phyloP scores from a whole-genome alignment of 2,888 invertebrate species.

The Calliphora vomitoria region DNA sequence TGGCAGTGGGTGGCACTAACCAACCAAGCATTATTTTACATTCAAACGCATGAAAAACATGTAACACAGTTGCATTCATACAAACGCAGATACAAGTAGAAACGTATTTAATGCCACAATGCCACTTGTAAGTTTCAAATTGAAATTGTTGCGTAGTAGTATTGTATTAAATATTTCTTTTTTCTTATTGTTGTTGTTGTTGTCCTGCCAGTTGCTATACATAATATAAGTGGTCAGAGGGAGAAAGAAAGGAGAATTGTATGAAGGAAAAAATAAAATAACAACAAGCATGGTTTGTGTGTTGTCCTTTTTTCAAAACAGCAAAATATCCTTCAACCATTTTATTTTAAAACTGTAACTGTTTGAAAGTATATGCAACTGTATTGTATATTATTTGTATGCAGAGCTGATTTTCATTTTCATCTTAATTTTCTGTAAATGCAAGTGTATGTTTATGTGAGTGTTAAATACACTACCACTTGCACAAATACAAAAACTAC shows the following conservation, averaged over 20 bases:
- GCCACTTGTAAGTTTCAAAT: conserved; percentile 65
- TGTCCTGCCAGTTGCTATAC: conserved; percentile 4
- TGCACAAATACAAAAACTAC: conserved; percentile 30
- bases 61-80: conserved; percentile 3
- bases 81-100: background rate
- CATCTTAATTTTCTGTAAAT: conserved; percentile 35
- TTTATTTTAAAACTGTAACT: conserved; percentile 30
- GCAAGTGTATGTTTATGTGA: conserved; percentile 8
- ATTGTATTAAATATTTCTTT: conserved; percentile 19
- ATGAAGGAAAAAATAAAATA: background rate
- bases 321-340: conserved; percentile 27
- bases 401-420: conserved; percentile 41
- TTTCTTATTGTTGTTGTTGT: conserved; percentile 11
- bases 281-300: conserved; percentile 1
- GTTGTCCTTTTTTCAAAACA: conserved; percentile 27
- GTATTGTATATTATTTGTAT: conserved; percentile 50
- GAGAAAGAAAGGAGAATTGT: conserved; percentile 4
- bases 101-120: conserved; percentile 58
- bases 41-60: conserved; percentile 14
- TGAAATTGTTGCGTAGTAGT: conserved; percentile 60
- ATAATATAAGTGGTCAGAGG: conserved; percentile 55
- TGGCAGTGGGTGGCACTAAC: background rate
- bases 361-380: conserved; percentile 33
- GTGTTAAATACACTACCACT: conserved; percentile 25
- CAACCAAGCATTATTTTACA: conserved; percentile 10